Percentiles rank a stretch among this genome's conserved stretches.
Evolutionary conservation across 2,888 invertebrate species (phyloP).

Genomic region (Diarsia brunnea): DNA sequence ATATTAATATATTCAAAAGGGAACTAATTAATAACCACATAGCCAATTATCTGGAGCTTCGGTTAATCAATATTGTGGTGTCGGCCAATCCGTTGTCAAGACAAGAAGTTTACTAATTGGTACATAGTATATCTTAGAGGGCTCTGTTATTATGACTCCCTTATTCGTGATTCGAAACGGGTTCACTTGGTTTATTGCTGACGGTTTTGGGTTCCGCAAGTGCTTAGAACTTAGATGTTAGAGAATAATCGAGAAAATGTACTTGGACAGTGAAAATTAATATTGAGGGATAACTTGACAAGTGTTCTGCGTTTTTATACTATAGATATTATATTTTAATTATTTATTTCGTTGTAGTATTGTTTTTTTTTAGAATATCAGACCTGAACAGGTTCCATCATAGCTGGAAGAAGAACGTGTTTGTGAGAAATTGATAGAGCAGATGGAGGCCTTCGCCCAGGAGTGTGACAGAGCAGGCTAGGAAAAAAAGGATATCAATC

Average conservation of each 20-base stretch:
- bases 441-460: no score
- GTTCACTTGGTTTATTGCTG: slow-evolving; percentile 60
- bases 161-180: slow-evolving; percentile 65
- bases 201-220: slow-evolving; percentile 48
- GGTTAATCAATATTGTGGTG: slow-evolving; percentile 82
- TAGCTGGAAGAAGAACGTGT: not conserved
- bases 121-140: slow-evolving; percentile 76
- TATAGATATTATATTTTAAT: not conserved
- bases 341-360: not conserved
- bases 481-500: not conserved
- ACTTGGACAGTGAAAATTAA: not conserved
- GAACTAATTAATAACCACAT: slow-evolving; percentile 81
- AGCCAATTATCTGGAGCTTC: slow-evolving; percentile 82
- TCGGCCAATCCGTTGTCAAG: slow-evolving; percentile 74
- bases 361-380: not conserved
- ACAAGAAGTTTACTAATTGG: slow-evolving; percentile 85
- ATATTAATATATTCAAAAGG: slow-evolving; percentile 74
- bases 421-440: no score
- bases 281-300: not conserved
- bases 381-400: not conserved
- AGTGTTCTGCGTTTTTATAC: not conserved
- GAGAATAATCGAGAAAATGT: not conserved
- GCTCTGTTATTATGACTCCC: slow-evolving; percentile 75
- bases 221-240: not conserved
- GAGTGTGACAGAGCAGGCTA: no score